Conservation (phyloP, 2,797 vertebrate species). For the Melanotaenia parkinsoni region DNA sequence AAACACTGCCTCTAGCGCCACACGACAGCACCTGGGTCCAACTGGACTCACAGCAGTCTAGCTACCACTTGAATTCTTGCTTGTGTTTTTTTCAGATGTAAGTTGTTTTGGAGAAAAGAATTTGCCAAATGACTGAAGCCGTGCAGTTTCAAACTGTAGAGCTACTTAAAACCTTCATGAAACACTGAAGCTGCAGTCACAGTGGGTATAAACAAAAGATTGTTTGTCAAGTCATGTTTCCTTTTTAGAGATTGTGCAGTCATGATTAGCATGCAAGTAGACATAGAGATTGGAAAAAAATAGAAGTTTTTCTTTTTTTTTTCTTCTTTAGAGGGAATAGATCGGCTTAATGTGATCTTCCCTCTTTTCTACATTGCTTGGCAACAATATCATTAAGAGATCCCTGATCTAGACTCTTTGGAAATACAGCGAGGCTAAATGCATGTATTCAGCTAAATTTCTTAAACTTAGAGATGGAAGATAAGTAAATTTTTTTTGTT, state of each 20-base stretch:
- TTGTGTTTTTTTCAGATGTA: too few relatives aligned
- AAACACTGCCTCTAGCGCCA: too few relatives aligned
- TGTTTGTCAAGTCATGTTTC: conserved; percentile 47
- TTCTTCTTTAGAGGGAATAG: background rate
- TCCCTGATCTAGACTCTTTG: background rate
- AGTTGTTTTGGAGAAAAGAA: too few relatives aligned
- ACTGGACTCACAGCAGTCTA: too few relatives aligned
- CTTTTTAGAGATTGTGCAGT: conserved; percentile 47
- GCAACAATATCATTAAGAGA: background rate
- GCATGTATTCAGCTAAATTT: background rate
- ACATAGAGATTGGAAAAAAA: conserved; percentile 3
- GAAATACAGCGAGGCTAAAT: background rate
- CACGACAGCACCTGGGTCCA: too few relatives aligned
- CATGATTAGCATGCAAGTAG: conserved; percentile 17
- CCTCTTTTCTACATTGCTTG: background rate
- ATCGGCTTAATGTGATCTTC: background rate
- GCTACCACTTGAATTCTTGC: too few relatives aligned
- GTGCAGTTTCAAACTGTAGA: background rate
- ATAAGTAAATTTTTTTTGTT: conserved; percentile 3
- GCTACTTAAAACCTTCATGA: background rate
- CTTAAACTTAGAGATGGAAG: background rate
- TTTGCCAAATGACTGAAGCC: too few relatives aligned
- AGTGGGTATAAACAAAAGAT: conserved; percentile 39
- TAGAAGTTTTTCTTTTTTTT: conserved; percentile 5
- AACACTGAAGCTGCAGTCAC: conserved; percentile 1